Conservation (phyloP, 1,140 invertebrate genomes). For the Gryllus bimaculatus region DNA sequence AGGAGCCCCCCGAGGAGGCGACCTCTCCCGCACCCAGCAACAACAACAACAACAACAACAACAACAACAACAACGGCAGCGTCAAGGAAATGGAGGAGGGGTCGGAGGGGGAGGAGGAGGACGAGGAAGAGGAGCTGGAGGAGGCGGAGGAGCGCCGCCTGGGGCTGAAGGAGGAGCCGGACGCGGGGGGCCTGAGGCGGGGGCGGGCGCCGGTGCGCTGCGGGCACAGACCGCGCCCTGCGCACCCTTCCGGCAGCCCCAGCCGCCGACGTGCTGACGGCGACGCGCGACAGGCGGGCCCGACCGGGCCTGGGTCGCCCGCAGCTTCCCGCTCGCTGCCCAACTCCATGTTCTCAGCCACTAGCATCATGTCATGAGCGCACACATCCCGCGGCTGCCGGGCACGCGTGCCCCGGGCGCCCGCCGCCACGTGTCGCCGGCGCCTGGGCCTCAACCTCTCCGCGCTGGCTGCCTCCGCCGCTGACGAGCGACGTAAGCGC, state of each 20-base stretch:
- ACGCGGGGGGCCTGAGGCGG: not conserved
- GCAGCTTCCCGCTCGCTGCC: constrained; percentile 67
- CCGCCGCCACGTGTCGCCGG: constrained; percentile 10
- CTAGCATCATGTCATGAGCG: constrained; percentile 83
- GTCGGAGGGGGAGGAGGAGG: constrained; percentile 48
- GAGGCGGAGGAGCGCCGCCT: constrained; percentile 35
- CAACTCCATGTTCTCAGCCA: constrained; percentile 71
- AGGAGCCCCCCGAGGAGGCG: constrained; percentile 25
- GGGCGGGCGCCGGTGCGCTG: not conserved
- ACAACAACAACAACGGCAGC: constrained; percentile 16
- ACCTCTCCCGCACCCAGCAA: constrained; percentile 18
- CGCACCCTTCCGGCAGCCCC: constrained; percentile 10
- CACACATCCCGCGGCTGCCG: constrained; percentile 55
- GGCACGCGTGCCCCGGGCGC: constrained; percentile 14
- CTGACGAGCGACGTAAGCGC: constrained; percentile 77
- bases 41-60: constrained; percentile 24
- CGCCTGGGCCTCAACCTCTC: constrained; percentile 26
- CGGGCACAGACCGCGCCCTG: not conserved
- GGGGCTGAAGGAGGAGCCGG: not conserved
- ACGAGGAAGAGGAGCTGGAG: constrained; percentile 42
- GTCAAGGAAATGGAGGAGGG: constrained; percentile 38
- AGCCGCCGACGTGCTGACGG: constrained; percentile 16
- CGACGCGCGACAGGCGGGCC: not conserved
- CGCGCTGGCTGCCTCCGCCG: constrained; percentile 33
- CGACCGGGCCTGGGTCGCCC: constrained; percentile 30